These are phyloP conservation scores for Zoanthus sansibaricus DNA, from an alignment of 92 coral and sea anemone species.

Conservation along the genomic window DNA sequence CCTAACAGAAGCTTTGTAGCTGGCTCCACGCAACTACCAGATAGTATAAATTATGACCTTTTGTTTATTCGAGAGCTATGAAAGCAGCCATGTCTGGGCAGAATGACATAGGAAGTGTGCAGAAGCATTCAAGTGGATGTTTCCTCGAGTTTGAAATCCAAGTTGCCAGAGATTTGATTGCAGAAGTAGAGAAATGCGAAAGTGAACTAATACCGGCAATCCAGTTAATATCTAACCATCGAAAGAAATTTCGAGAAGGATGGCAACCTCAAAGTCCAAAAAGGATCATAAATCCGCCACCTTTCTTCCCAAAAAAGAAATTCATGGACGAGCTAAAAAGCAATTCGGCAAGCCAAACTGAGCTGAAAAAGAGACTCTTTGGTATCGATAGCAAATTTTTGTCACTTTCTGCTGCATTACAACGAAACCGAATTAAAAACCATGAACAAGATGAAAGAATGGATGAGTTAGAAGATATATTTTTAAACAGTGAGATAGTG, in stretches of 20 bases:
- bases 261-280: conserved; percentile 12
- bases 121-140: neutral
- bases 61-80: neutral
- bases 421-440: neutral
- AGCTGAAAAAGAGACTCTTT: conserved; percentile 20
- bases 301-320: conserved; percentile 38
- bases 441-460: conserved; percentile 26
- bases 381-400: neutral
- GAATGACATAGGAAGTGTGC: neutral
- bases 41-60: neutral
- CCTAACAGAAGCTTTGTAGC: neutral
- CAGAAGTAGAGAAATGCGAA: conserved; percentile 51
- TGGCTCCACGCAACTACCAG: too few relatives aligned
- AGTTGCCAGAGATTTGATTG: conserved; percentile 30
- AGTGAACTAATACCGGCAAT: conserved; percentile 53
- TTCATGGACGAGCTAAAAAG: conserved; percentile 23
- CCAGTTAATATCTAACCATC: conserved; percentile 57
- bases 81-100: conserved; percentile 2
- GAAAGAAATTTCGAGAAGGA: conserved; percentile 58
- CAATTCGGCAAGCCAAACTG: conserved; percentile 28
- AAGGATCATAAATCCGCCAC: neutral
- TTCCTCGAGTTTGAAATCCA: conserved; percentile 32
- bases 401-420: conserved; percentile 2
- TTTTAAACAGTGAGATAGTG: neutral
- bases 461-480: neutral